Base-by-base conservation (phyloP, 2,797 vertebrate species). In the Tenualosa thibaudeaui region DNA sequence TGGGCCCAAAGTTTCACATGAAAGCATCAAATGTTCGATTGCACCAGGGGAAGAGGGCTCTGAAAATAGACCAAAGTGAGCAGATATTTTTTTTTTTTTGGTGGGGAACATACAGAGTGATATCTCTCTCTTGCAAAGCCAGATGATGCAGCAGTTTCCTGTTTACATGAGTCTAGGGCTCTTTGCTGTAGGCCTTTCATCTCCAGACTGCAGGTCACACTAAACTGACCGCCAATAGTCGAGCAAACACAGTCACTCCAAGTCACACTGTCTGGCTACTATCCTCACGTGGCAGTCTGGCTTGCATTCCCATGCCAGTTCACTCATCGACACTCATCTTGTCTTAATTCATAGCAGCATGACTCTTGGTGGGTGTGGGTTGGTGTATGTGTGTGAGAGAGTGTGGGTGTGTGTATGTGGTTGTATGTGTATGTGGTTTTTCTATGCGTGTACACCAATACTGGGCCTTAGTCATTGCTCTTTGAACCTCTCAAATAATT, bases 81-180 rank as follows among this genome's bases (percentile, higher is more conserved):
- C 86, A 82, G 65, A 78, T 58, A 6, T 46, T 9, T 51, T 9
- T 12, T 51, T 9, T 51, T 51, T 86, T 83, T 91, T 92, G 92
- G 90, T 93, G 92, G 92, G 91, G 93, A 84, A 88, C 88, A 88
- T 93, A 91, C 92, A 92, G 93, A 89, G 85, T 68, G 75, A 0
- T 13, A 65, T 9, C 10, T 88, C 83, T 89, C 87, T 90, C 88
- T 3, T 50, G 81, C 24, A 68, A 22, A 85, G 53, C 71, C 22
- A 60, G 24, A 85, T 88, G 90, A 92, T 90, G 84, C 83, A 56
- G 89, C 83, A 78, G 87, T 89, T 94, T 96, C 95, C 95, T 95
- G 95, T 95, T 95, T 95, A 93, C 88, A 17, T 71, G 81, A 86
- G 3, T 53, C n/a, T 15, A 75, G 31, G 86, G 86, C 87, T 91